phyloP scores from a whole-genome alignment of 2,888 invertebrate genomes.

The Phyllotreta cruciferae region DNA sequence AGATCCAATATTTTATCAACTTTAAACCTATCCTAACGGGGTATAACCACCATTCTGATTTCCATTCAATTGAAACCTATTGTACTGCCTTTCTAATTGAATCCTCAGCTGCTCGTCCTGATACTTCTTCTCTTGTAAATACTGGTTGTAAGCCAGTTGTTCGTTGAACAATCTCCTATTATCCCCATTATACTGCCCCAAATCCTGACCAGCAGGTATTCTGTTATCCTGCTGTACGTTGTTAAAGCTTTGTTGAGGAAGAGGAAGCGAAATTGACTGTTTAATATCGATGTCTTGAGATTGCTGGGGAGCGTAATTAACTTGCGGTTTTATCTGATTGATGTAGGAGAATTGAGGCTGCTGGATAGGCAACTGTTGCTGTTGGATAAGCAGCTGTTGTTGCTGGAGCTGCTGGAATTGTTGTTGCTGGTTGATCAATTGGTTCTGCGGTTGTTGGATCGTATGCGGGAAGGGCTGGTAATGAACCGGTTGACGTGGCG shows the following conservation, averaged over 20 bases:
- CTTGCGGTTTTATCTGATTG: conserved; percentile 40
- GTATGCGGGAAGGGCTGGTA: neutral
- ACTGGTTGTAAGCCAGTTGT: conserved; percentile 46
- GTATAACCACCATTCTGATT: conserved; percentile 46
- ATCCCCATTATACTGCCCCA: conserved; percentile 43
- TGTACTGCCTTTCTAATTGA: conserved; percentile 52
- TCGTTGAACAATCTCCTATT: conserved; percentile 22
- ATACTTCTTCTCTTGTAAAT: conserved; percentile 46
- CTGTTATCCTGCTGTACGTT: conserved; percentile 13
- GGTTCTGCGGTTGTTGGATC: conserved; percentile 28
- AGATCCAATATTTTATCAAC: neutral
- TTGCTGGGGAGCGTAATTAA: conserved; percentile 46
- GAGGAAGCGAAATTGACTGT: conserved; percentile 7
- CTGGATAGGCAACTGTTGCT: conserved; percentile 18
- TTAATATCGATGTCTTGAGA: conserved; percentile 36
- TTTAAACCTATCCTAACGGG: conserved; percentile 43
- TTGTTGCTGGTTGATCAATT: conserved; percentile 28
- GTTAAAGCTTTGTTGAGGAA: conserved; percentile 5
- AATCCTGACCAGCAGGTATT: conserved; percentile 42
- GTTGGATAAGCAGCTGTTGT: conserved; percentile 26
- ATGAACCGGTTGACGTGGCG: conserved; percentile 20
- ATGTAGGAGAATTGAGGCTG: conserved; percentile 14
- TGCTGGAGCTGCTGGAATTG: conserved; percentile 12
- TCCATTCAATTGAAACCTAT: conserved; percentile 51
- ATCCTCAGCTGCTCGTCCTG: conserved; percentile 48